Base-by-base conservation (phyloP, 2,113 vertebrate genomes). In the Sylvietta virens region DNA sequence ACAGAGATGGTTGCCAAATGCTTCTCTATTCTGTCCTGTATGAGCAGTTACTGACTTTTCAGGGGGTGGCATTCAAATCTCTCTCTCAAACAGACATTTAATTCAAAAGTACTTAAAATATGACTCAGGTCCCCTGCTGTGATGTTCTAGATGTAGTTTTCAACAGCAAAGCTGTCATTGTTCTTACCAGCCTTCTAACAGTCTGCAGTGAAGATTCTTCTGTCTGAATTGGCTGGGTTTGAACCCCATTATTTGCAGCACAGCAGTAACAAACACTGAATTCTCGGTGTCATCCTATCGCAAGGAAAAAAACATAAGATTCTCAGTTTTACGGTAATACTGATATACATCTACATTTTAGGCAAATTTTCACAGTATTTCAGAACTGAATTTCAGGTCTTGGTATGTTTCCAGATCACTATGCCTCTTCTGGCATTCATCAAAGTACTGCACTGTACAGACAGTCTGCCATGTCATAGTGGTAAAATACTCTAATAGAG, bases 61-160 rank as follows among this genome's bases (percentile, higher is more conserved):
- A 5, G 30, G 31, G 9, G 40, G 8, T 56, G 17, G 11, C 22
- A 60, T 80, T 79, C 57, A 82, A 93, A 85, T 1, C 54, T 10
- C 21, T 33, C 28, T 74, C 39, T 84, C 69, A 71, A 74, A 76
- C 23, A 72, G 81, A 44, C 5, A 61, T 22, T 81, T 80, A 30
- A 76, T 88, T 92, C 54, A 39, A 70, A 76, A 70, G 26, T n/a
- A 61, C 33, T 83, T 81, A 51, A 87, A 81, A 78, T 74, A 79
- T 21, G 4, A 81, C 33, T 72, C 31, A 48, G 9, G 11, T 90
- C n/a, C 27, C 64, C 37, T 60, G 56, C 47, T 84, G 77, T 23
- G 33, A 35, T 58, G 26, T 70, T 81, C 48, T 64, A 58, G 37
- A 54, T 4, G 5, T 44, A 37, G n/a, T 51, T 90, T 91, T 61